Evolutionary conservation across 1,140 invertebrate species (phyloP), one percentile per base, ranked within the genome.

Genomic region (Aphis gossypii): DNA sequence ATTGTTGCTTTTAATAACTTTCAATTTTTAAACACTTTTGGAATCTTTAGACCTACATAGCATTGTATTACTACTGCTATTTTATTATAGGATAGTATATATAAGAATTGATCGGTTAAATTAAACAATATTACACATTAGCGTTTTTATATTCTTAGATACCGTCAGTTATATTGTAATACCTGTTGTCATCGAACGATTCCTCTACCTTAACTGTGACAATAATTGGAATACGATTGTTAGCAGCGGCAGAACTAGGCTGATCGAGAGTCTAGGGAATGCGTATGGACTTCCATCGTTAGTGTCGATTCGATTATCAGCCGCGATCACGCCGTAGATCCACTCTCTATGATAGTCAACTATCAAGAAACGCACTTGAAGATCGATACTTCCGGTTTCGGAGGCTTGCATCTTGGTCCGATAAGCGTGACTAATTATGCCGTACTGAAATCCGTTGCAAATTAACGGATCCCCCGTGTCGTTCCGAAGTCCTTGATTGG

Each of bases 401-500:
- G 20, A 0, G 44, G 76, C 8, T 6, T 30, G 60, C 44, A 3
- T 1, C 21, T 9, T 6, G n/a, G 60, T 18, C 48, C 8, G 46
- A 9, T 92, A 83, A 8, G 44, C 14, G 18, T 92, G 90, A 54
- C 91, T 92, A 35, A n/a, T 51, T 18, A 92, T 92, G 35, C 91
- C 91, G 23, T 83, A 84, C 21, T 92, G 91, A 21, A 83, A 6
- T 14, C 91, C 91, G n/a, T 84, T 21, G 76, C 91, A 92, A 21
- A 92, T 84, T 9, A 92, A 84, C 23, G 91, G 91, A 35, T 92
- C 91, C 18, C 91, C 91, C 23, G 35, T 84, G 44, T 38, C 82
- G 5, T 54, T 21, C 0, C 7, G 0, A 20, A 18, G 38, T 41
- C 25, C 21, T 4, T 6, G 14, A 41, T 44, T 46, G 3, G 54